A percentile compares a stretch with the other conserved stretches of the same genome.
phyloP scores from a whole-genome alignment of 2,888 invertebrate genomes.

The Callimorpha dominula region DNA sequence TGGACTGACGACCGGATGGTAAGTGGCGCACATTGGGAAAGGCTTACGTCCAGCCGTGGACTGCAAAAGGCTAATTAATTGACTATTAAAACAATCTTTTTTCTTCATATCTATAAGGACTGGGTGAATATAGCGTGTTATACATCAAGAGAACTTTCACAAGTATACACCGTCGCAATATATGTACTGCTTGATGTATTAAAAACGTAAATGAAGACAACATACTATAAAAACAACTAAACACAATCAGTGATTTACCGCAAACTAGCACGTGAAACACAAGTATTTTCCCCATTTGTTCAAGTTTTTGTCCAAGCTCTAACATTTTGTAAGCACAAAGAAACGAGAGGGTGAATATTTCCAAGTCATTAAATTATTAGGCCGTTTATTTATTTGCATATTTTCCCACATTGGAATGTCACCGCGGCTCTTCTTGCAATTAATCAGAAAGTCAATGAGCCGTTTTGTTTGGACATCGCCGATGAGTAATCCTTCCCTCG shows the following conservation, averaged over 20 bases:
- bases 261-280: background rate
- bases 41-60: no score
- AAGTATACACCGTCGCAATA: background rate
- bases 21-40: no score
- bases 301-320: conserved; percentile 9
- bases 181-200: background rate
- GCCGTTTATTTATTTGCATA: conserved; percentile 60
- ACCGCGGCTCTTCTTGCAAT: conserved; percentile 77
- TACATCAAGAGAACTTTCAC: background rate
- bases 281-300: conserved; percentile 2
- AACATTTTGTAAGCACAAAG: conserved; percentile 8
- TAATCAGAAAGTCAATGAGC: conserved; percentile 86
- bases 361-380: conserved; percentile 47
- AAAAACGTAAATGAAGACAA: background rate
- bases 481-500: conserved; percentile 82
- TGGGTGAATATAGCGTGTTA: background rate
- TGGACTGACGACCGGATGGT: no score
- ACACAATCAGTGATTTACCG: conserved; percentile 10
- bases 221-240: conserved; percentile 8
- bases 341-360: conserved; percentile 25
- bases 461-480: conserved; percentile 82
- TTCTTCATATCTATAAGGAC: background rate
- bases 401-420: conserved; percentile 79
- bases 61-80: no score
- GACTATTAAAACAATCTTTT: background rate